These are phyloP conservation scores for Phaedon cochleariae DNA, from an alignment of 2,888 invertebrate species.

Conservation along the genomic window DNA sequence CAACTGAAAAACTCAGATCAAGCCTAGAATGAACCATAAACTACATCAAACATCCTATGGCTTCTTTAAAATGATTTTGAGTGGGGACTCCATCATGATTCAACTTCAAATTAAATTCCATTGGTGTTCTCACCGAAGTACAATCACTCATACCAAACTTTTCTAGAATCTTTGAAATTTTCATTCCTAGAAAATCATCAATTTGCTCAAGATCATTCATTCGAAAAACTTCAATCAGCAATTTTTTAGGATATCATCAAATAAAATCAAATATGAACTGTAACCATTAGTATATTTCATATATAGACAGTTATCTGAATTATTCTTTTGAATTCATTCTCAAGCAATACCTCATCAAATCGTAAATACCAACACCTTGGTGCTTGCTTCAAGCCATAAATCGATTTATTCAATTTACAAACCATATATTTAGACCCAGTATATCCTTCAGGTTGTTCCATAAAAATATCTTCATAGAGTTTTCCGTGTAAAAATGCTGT, in stretches of 20 bases:
- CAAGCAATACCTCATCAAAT: not conserved
- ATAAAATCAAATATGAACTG: not conserved
- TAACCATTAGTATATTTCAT: not conserved
- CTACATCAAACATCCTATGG: too few species aligned
- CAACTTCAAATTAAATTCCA: too few species aligned
- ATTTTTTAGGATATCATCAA: not conserved
- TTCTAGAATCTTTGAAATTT: not conserved
- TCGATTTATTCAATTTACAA: too few species aligned
- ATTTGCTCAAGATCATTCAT: not conserved
- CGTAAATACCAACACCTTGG: not conserved
- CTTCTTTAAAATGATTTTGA: not conserved
- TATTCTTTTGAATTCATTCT: not conserved
- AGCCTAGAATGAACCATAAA: not conserved
- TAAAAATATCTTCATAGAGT: not conserved
- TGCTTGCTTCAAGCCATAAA: too few species aligned
- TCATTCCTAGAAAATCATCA: not conserved
- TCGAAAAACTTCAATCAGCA: not conserved
- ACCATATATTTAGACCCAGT: too few species aligned
- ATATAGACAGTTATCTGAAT: not conserved
- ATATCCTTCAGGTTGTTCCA: not conserved
- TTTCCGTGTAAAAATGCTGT: not conserved
- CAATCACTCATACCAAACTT: not conserved
- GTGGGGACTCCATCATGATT: not conserved
- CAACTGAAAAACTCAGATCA: not conserved
- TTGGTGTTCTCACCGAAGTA: not conserved